Conservation (phyloP, 2,888 invertebrate species). For the Branchellion lobata region DNA sequence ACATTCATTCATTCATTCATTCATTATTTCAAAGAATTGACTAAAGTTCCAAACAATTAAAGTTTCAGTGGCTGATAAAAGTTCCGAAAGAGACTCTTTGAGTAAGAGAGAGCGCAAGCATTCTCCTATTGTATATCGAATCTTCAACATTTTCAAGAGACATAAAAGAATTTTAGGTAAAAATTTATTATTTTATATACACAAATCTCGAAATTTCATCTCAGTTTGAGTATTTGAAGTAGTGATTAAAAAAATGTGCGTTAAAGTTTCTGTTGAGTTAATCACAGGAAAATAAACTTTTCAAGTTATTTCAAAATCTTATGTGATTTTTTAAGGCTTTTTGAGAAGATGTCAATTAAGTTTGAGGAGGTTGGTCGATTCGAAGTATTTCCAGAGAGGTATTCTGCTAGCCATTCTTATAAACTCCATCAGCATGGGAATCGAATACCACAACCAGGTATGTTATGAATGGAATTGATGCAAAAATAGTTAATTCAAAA, state of each 20-base stretch:
- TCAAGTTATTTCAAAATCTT: too few relatives aligned
- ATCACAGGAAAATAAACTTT: too few relatives aligned
- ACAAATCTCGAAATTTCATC: too few relatives aligned
- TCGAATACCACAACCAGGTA: conserved; percentile 91
- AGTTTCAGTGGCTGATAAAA: too few relatives aligned
- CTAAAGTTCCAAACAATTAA: too few relatives aligned
- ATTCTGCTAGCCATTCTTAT: conserved; percentile 93
- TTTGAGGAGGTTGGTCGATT: conserved; percentile 70
- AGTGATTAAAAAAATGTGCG: too few relatives aligned
- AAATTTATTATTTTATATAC: too few relatives aligned
- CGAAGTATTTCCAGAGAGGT: conserved; percentile 92
- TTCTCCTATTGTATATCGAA: not conserved
- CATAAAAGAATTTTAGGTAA: conserved; percentile 8
- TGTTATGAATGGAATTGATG: too few relatives aligned
- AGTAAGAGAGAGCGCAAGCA: not conserved
- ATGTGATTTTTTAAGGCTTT: not conserved
- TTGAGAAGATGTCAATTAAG: not conserved
- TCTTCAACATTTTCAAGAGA: not conserved
- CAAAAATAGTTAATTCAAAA: too few relatives aligned
- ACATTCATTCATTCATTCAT: too few relatives aligned
- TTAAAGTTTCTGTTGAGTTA: too few relatives aligned
- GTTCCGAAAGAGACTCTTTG: not conserved
- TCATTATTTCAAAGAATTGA: too few relatives aligned
- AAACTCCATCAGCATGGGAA: conserved; percentile 98
- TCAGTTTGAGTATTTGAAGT: not conserved